These are phyloP conservation scores for Columba livia DNA, from an alignment of 2,113 vertebrate genomes.

Conservation along the genomic window DNA sequence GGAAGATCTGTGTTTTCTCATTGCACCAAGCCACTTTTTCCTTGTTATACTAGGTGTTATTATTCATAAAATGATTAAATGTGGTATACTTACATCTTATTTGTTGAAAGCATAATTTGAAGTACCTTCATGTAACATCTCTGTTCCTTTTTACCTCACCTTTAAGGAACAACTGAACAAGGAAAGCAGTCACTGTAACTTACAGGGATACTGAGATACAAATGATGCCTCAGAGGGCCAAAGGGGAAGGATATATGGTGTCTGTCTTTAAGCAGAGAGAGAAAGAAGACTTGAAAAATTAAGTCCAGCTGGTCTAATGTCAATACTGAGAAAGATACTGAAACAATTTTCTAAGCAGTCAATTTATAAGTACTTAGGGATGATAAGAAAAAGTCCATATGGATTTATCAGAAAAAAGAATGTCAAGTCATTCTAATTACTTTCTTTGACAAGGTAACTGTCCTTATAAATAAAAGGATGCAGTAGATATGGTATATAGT, in stretches of 20 bases:
- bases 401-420: slow-evolving; percentile 17
- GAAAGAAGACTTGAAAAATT: slow-evolving; percentile 40
- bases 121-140: background rate
- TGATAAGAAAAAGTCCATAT: slow-evolving; percentile 35
- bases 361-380: slow-evolving; percentile 40
- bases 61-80: background rate
- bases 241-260: background rate
- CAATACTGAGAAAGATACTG: slow-evolving; percentile 43
- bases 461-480: background rate
- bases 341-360: slow-evolving; percentile 30
- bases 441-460: slow-evolving; percentile 28
- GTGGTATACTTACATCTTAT: background rate
- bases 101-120: background rate
- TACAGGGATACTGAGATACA: background rate
- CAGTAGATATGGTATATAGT: background rate
- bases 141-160: background rate
- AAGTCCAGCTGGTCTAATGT: slow-evolving; percentile 31
- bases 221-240: background rate
- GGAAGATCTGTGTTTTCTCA: background rate
- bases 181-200: background rate
- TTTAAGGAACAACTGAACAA: background rate
- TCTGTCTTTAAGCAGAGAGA: background rate
- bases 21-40: background rate
- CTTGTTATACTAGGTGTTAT: background rate
- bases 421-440: background rate